Conservation (phyloP, 1,140 invertebrate genomes). For the Belonocnema kinseyi region DNA sequence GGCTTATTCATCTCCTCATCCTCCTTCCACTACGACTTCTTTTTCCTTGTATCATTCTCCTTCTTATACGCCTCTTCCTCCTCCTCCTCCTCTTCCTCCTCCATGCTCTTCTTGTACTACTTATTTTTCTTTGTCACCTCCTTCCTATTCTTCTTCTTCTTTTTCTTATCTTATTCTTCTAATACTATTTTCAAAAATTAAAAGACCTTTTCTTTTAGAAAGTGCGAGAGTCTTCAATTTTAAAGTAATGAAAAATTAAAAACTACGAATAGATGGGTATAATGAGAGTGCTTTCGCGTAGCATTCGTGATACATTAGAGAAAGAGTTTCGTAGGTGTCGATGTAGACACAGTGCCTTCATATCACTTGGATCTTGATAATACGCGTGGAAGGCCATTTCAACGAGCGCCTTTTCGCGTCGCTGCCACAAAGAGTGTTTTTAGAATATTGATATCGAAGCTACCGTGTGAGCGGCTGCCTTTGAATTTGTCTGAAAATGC, state of each 20-base stretch:
- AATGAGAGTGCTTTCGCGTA: slow-evolving; percentile 64
- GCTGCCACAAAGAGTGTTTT: slow-evolving; percentile 72
- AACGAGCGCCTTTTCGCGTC: slow-evolving; percentile 64
- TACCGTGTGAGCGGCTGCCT: slow-evolving; percentile 48
- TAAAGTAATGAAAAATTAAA: slow-evolving; percentile 65
- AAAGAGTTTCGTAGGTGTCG: slow-evolving; percentile 52
- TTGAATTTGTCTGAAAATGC: slow-evolving; percentile 49
- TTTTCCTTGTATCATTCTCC: too few relatives aligned
- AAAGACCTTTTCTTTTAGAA: background rate
- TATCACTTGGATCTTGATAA: slow-evolving; percentile 31
- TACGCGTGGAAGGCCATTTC: slow-evolving; percentile 43
- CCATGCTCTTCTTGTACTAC: too few relatives aligned
- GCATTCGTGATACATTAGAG: slow-evolving; percentile 54
- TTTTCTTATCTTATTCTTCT: too few relatives aligned
- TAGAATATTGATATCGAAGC: slow-evolving; percentile 75
- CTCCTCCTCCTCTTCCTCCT: too few relatives aligned
- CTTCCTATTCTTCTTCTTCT: too few relatives aligned
- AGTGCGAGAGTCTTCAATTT: slow-evolving; percentile 33
- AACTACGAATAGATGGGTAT: slow-evolving; percentile 61
- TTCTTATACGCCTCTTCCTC: too few relatives aligned
- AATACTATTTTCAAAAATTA: too few relatives aligned
- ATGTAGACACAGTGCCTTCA: slow-evolving; percentile 53
- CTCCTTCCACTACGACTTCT: too few relatives aligned
- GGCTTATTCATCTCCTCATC: too few relatives aligned
- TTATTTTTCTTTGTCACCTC: too few relatives aligned